Conservation (phyloP, 2,888 invertebrate genomes). For the Scaptomyza caliginosa region DNA sequence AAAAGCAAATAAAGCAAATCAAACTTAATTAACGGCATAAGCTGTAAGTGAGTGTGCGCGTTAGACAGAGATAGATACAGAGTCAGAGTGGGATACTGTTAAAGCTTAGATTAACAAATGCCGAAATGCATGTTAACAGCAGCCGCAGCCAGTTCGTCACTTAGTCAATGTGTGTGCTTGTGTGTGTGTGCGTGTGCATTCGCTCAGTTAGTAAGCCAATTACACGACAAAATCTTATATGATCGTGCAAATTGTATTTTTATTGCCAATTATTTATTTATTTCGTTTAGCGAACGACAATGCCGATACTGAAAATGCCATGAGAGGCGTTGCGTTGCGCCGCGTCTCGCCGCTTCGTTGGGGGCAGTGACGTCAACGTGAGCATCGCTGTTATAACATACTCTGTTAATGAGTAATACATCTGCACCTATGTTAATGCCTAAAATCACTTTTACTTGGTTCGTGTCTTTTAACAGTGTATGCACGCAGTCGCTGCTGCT, state of each 20-base stretch:
- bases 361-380: constrained; percentile 2
- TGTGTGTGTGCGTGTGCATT: constrained; percentile 2
- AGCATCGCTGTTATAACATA: constrained; percentile 10
- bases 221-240: constrained; percentile 71
- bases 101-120: constrained; percentile 41
- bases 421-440: neutral
- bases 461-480: constrained; percentile 3
- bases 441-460: too few relatives aligned
- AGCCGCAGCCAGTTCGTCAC: constrained; percentile 25
- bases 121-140: constrained; percentile 37
- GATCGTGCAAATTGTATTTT: constrained; percentile 79
- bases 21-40: constrained; percentile 65
- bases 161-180: neutral
- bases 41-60: neutral
- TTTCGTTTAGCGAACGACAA: constrained; percentile 62
- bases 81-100: neutral
- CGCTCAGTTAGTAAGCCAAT: constrained; percentile 61
- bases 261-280: constrained; percentile 79
- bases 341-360: constrained; percentile 14
- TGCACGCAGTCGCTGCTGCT: neutral
- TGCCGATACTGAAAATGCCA: constrained; percentile 44
- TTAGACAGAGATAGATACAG: neutral
- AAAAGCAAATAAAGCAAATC: constrained; percentile 52
- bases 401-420: constrained; percentile 12
- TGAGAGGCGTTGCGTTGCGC: constrained; percentile 33